A percentile compares a stretch with the other conserved stretches of the same genome.
These are phyloP conservation scores for Planococcus citri DNA, from an alignment of 1,140 invertebrate genomes.

Conservation along the genomic window DNA sequence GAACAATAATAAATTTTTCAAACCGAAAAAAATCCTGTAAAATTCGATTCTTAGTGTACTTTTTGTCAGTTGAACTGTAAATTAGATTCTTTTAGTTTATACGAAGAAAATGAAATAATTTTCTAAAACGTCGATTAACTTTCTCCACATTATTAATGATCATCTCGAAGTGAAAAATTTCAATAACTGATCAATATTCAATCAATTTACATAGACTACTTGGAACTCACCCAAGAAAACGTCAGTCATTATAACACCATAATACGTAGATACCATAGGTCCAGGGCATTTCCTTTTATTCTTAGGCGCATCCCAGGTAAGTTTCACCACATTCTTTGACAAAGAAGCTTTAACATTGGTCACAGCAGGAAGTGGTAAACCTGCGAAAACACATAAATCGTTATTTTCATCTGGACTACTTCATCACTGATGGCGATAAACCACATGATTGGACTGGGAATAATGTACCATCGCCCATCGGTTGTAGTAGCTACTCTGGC, in stretches of 20 bases:
- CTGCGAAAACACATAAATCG: background rate
- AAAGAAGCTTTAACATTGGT: slow-evolving; percentile 12
- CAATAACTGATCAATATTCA: too few species aligned
- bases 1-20: too few species aligned
- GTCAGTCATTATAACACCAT: slow-evolving; percentile 26
- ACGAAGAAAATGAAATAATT: too few species aligned
- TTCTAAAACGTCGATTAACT: too few species aligned
- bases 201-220: too few species aligned
- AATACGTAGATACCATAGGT: slow-evolving; percentile 27
- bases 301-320: background rate
- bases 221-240: slow-evolving; percentile 37
- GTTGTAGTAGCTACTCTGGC: slow-evolving; percentile 39
- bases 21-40: too few species aligned
- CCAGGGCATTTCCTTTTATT: background rate
- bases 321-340: slow-evolving; percentile 10
- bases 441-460: slow-evolving; percentile 6
- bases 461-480: slow-evolving; percentile 39
- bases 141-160: too few species aligned
- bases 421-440: slow-evolving; percentile 4
- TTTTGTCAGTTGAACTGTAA: too few species aligned
- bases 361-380: background rate
- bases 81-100: too few species aligned
- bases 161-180: too few species aligned
- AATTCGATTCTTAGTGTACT: too few species aligned
- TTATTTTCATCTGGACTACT: slow-evolving; percentile 17